phyloP scores from a whole-genome alignment of 1,140 invertebrate genomes.

The Chionoecetes opilio region DNA sequence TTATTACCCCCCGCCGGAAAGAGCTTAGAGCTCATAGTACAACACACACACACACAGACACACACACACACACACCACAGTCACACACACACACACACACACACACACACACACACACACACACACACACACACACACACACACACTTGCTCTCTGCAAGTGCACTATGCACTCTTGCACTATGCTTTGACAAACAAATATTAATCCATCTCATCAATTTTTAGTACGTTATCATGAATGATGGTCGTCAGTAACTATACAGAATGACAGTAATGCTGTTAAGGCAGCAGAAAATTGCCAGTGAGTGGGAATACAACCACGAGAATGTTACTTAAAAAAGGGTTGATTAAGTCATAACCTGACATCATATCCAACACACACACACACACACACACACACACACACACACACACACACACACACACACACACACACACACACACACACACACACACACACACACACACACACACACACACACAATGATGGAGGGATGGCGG shows the following conservation, averaged over 20 bases:
- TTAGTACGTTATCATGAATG: neutral
- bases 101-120: conserved; percentile 25
- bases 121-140: conserved; percentile 35
- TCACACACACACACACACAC: conserved; percentile 21
- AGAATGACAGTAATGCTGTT: neutral
- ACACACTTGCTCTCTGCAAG: neutral
- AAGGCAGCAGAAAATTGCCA: neutral
- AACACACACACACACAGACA: conserved; percentile 50
- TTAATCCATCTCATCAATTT: neutral
- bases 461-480: conserved; percentile 33
- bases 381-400: neutral
- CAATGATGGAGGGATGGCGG: neutral
- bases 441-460: too few species aligned
- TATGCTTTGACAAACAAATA: neutral
- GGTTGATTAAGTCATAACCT: neutral
- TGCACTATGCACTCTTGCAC: too few species aligned
- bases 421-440: too few species aligned
- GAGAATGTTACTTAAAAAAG: neutral
- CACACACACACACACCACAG: neutral
- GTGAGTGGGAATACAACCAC: neutral
- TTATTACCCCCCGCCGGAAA: too few species aligned
- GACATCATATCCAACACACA: neutral
- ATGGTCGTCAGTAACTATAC: neutral
- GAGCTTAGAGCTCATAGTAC: too few species aligned
- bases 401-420: too few species aligned